Evolutionary conservation across 2,888 invertebrate genomes (phyloP).

Genomic region (Dasysyrphus tricinctus): DNA sequence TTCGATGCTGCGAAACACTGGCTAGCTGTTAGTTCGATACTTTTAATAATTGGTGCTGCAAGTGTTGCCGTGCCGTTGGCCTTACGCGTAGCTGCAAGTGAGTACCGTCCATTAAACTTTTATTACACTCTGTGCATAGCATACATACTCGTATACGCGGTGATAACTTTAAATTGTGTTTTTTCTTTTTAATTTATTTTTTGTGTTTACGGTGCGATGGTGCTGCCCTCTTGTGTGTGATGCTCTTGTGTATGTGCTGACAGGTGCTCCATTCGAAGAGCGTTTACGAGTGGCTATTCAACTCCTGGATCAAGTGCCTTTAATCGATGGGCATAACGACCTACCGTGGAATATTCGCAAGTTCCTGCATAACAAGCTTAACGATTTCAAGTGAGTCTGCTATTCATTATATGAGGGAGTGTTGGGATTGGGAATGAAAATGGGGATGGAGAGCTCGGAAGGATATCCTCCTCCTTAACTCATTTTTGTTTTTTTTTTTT

Average conservation of each 20-base stretch:
- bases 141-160: background rate
- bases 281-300: constrained; percentile 89
- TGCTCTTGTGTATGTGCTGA: constrained; percentile 14
- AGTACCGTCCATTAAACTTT: constrained; percentile 77
- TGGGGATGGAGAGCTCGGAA: background rate
- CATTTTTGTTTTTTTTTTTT: constrained; percentile 7
- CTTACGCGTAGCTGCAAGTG: constrained; percentile 88
- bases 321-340: constrained; percentile 95
- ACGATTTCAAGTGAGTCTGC: constrained; percentile 88
- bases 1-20: constrained; percentile 88
- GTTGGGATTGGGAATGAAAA: too few species aligned
- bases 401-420: background rate
- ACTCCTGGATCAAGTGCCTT: constrained; percentile 90
- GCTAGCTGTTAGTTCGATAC: constrained; percentile 90
- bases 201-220: background rate
- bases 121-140: constrained; percentile 12
- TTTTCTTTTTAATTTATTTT: constrained; percentile 5
- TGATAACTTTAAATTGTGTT: constrained; percentile 59
- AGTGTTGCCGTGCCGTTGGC: constrained; percentile 92
- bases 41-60: constrained; percentile 90
- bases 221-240: constrained; percentile 22
- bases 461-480: constrained; percentile 8
- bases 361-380: constrained; percentile 94
- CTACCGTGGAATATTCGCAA: constrained; percentile 95
- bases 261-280: constrained; percentile 90